Percentiles rank a stretch among this genome's conserved stretches.
Evolutionary conservation across 1,140 invertebrate genomes (phyloP).

Genomic region (Hyposmocoma kahamanoa): DNA sequence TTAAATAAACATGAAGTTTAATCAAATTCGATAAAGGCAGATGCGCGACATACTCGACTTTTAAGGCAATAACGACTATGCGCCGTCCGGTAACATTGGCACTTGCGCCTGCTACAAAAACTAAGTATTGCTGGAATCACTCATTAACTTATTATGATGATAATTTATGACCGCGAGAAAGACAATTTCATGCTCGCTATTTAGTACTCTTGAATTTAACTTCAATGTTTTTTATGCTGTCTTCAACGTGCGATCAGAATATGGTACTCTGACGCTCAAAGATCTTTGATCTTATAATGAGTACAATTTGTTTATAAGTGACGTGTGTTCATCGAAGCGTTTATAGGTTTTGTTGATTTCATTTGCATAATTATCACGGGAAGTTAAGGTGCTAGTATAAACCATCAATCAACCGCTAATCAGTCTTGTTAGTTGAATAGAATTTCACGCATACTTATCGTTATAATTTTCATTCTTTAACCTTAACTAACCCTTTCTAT

Average conservation of each 20-base stretch:
- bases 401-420: conserved; percentile 23
- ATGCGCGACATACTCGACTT: conserved; percentile 37
- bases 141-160: conserved; percentile 71
- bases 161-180: conserved; percentile 60
- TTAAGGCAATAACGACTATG: conserved; percentile 57
- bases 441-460: neutral
- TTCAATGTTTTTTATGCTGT: neutral
- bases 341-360: conserved; percentile 3
- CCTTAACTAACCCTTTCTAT: no score
- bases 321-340: neutral
- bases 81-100: conserved; percentile 34
- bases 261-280: no score
- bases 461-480: no score
- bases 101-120: conserved; percentile 43
- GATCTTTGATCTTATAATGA: neutral
- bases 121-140: conserved; percentile 59
- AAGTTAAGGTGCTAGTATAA: conserved; percentile 14
- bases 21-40: conserved; percentile 70
- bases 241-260: no score
- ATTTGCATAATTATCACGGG: conserved; percentile 27
- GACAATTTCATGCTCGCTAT: conserved; percentile 53
- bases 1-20: conserved; percentile 70
- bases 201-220: conserved; percentile 4
- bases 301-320: conserved; percentile 19
- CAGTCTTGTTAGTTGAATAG: neutral